phyloP scores from a whole-genome alignment of 2,888 invertebrate species.

The Miltochrista miniata region DNA sequence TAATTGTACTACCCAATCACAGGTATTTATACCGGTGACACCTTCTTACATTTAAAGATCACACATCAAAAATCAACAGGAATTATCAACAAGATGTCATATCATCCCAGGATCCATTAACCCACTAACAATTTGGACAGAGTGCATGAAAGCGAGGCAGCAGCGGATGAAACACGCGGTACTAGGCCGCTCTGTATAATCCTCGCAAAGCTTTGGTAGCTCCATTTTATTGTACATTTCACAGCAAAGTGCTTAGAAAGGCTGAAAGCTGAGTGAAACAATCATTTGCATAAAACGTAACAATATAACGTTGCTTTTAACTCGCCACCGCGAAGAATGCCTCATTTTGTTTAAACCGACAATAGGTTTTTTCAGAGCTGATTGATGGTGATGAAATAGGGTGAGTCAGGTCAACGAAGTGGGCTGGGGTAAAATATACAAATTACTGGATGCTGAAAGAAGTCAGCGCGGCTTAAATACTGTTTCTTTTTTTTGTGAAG shows the following conservation, averaged over 20 bases:
- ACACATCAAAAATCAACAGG: constrained; percentile 4
- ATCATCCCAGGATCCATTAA: constrained; percentile 24
- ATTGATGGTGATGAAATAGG: constrained; percentile 57
- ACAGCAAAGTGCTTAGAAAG: constrained; percentile 61
- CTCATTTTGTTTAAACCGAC: constrained; percentile 60
- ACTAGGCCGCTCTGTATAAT: constrained; percentile 42
- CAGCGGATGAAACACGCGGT: constrained; percentile 31
- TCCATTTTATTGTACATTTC: constrained; percentile 61
- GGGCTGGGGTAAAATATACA: constrained; percentile 20
- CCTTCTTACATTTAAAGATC: background rate
- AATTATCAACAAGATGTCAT: constrained; percentile 26
- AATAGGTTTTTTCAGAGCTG: constrained; percentile 56
- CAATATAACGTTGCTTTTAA: constrained; percentile 61
- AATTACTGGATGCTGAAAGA: constrained; percentile 27
- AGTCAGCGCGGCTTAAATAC: constrained; percentile 17
- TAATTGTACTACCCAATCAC: no score
- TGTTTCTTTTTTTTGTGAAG: background rate
- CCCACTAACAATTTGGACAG: constrained; percentile 27
- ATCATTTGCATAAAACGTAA: constrained; percentile 71
- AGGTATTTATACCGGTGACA: no score
- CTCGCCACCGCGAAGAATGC: constrained; percentile 46
- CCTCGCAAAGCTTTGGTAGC: constrained; percentile 46
- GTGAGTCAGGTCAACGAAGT: constrained; percentile 28
- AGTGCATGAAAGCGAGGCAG: constrained; percentile 21
- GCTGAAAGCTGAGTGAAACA: constrained; percentile 59